A percentile compares a stretch with the other conserved stretches of the same genome.
These are phyloP conservation scores for Cryptus viduatorius DNA, from an alignment of 2,888 invertebrate species.

Conservation along the genomic window DNA sequence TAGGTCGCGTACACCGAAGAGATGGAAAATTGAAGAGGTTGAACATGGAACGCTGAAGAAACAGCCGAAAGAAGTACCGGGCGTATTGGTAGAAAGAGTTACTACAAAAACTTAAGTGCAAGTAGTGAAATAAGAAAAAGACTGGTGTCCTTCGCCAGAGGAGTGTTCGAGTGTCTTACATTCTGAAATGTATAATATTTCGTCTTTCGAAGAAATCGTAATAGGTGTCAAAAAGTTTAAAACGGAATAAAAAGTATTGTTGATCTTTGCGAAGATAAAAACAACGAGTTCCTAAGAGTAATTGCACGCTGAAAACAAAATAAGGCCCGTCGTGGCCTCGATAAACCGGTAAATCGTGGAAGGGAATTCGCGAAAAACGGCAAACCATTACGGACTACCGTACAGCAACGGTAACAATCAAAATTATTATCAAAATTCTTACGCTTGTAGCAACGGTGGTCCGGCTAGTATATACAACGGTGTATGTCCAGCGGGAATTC, in stretches of 20 bases:
- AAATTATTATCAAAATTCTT: constrained; percentile 76
- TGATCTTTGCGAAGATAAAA: background rate
- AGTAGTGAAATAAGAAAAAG: constrained; percentile 13
- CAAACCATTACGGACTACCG: constrained; percentile 82
- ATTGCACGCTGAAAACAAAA: constrained; percentile 15
- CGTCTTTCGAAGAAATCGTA: background rate
- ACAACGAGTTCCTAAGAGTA: background rate
- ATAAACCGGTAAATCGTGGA: constrained; percentile 78
- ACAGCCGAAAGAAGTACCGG: constrained; percentile 23
- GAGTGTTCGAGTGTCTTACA: background rate
- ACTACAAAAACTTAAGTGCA: constrained; percentile 13
- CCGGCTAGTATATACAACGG: constrained; percentile 80
- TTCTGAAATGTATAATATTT: background rate
- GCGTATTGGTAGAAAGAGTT: background rate
- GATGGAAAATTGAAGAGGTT: constrained; percentile 27
- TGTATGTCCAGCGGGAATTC: constrained; percentile 70
- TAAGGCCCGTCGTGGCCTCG: constrained; percentile 64
- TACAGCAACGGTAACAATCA: constrained; percentile 50
- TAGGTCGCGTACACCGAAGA: constrained; percentile 31
- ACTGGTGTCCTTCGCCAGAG: background rate
- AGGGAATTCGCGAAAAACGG: constrained; percentile 82
- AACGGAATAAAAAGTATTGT: no score
- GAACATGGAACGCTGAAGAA: constrained; percentile 41
- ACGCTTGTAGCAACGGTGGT: constrained; percentile 80
- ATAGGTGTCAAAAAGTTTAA: no score